A percentile compares a stretch with the other conserved stretches of the same genome.
Evolutionary conservation across 2,888 invertebrate genomes (phyloP).

Genomic region (Corythucha ciliata): DNA sequence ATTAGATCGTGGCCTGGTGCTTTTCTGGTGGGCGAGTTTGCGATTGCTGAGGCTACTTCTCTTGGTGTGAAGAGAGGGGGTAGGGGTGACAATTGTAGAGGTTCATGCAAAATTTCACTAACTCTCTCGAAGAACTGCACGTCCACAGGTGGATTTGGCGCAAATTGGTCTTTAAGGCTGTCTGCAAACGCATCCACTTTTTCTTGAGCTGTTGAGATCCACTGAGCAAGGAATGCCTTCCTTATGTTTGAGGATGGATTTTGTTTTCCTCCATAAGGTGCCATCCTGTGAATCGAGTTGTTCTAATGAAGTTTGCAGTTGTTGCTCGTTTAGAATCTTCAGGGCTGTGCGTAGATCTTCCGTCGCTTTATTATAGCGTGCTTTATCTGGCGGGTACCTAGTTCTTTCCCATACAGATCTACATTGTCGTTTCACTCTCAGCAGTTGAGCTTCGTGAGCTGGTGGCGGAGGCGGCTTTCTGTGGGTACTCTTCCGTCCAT

Average conservation of each 20-base stretch:
- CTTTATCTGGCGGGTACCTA: neutral
- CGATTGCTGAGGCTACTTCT: neutral
- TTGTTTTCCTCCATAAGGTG: neutral
- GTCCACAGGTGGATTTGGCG: neutral
- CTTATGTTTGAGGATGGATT: neutral
- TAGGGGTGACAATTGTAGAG: neutral
- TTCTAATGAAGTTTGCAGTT: neutral
- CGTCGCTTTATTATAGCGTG: neutral
- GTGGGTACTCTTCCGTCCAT: too few species aligned
- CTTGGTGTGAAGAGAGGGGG: neutral
- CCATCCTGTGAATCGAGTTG: neutral
- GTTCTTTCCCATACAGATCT: neutral
- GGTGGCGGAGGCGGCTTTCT: too few species aligned
- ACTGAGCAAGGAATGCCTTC: neutral
- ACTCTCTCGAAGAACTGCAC: neutral
- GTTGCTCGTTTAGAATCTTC: neutral
- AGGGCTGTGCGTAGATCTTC: neutral
- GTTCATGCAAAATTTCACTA: neutral
- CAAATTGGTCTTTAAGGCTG: neutral
- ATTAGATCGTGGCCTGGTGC: neutral
- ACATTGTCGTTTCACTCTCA: conserved; percentile 7
- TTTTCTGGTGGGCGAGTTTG: neutral
- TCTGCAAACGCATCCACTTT: neutral
- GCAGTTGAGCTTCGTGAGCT: neutral
- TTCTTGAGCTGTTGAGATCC: neutral